A percentile compares a stretch with the other conserved stretches of the same genome.
phyloP scores from a whole-genome alignment of 2,888 invertebrate genomes.

The Orthosia gothica region DNA sequence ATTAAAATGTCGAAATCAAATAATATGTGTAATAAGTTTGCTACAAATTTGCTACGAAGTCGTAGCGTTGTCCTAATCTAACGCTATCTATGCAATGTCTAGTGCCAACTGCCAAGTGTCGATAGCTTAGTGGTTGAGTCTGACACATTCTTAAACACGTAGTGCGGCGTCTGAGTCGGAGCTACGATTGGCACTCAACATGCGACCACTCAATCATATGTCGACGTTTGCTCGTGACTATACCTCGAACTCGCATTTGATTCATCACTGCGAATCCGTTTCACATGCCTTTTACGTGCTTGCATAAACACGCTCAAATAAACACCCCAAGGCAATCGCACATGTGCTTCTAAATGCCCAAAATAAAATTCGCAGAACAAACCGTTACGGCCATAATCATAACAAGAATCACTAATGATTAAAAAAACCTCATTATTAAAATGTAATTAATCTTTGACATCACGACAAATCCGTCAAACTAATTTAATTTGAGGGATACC shows the following conservation, averaged over 20 bases:
- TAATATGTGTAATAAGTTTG: not conserved
- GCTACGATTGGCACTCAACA: slow-evolving; percentile 71
- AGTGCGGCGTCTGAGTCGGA: slow-evolving; percentile 62
- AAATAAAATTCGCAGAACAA: slow-evolving; percentile 23
- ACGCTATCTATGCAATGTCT: slow-evolving; percentile 4
- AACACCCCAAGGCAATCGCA: slow-evolving; percentile 1
- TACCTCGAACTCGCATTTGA: slow-evolving; percentile 60
- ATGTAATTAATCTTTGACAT: slow-evolving; percentile 67
- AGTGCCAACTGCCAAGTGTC: not conserved
- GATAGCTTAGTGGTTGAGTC: slow-evolving; percentile 23
- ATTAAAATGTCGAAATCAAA: not conserved
- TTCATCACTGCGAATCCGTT: slow-evolving; percentile 51
- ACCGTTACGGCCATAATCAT: slow-evolving; percentile 20
- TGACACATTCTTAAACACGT: slow-evolving; percentile 49
- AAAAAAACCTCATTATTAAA: slow-evolving; percentile 57
- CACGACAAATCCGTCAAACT: slow-evolving; percentile 83
- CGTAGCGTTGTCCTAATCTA: not conserved
- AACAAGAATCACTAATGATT: slow-evolving; percentile 40
- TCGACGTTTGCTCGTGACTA: slow-evolving; percentile 69
- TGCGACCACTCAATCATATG: slow-evolving; percentile 74
- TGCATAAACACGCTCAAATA: slow-evolving; percentile 15
- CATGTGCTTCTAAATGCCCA: not conserved
- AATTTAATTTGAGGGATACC: slow-evolving; percentile 88
- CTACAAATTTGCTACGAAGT: slow-evolving; percentile 25
- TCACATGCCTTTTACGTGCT: slow-evolving; percentile 40